These are phyloP conservation scores for Anolis apletophallus DNA, from an alignment of 2,797 vertebrate species.

Conservation along the genomic window DNA sequence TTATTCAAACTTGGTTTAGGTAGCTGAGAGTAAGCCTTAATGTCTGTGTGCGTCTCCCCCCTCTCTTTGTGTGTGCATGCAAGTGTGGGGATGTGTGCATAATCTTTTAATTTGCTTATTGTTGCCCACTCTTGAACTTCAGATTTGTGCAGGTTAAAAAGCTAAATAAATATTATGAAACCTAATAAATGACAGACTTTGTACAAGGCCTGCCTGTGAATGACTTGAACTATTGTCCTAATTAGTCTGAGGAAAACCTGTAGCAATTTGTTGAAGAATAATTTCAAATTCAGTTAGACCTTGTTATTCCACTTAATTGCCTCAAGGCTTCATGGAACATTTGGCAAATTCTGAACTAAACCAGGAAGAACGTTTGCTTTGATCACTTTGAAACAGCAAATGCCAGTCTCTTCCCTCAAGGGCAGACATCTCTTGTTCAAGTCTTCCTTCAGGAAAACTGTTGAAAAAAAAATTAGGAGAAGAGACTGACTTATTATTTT, in stretches of 20 bases:
- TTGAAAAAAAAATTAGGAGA: constrained; percentile 35
- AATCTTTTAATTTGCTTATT: constrained; percentile 9
- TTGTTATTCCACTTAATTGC: constrained; percentile 20
- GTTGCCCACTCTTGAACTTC: not conserved
- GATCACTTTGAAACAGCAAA: constrained; percentile 36
- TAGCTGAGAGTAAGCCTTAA: not conserved
- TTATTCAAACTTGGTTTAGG: not conserved
- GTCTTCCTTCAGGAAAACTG: constrained; percentile 16
- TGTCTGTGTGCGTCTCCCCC: too few relatives aligned
- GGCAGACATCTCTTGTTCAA: not conserved
- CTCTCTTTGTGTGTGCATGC: not conserved
- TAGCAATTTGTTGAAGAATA: constrained; percentile 37
- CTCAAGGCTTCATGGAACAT: constrained; percentile 29
- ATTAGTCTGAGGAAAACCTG: constrained; percentile 25
- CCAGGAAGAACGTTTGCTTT: constrained; percentile 17
- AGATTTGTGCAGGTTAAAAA: constrained; percentile 4
- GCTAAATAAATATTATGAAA: constrained; percentile 28
- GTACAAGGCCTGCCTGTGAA: not conserved
- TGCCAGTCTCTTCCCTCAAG: not conserved
- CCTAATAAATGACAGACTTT: not conserved
- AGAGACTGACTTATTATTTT: constrained; percentile 27
- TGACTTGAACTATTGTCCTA: constrained; percentile 11
- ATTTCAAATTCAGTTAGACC: constrained; percentile 49
- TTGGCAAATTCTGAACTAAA: constrained; percentile 16
- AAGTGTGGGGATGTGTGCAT: not conserved